Conservation (phyloP, 2,797 vertebrate genomes). For the Lycodopsis pacificus region DNA sequence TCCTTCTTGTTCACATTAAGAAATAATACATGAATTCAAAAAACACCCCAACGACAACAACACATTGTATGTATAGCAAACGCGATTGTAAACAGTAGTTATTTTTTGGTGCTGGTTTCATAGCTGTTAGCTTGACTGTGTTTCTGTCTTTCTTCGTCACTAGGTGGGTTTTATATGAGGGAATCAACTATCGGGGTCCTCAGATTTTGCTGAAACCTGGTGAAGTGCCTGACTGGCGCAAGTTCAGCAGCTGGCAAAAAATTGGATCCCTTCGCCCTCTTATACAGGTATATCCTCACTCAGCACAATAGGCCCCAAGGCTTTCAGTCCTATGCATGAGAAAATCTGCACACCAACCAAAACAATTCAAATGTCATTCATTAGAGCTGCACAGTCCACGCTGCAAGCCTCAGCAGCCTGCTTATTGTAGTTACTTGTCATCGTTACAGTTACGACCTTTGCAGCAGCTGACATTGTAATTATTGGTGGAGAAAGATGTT, state of each 20-base stretch:
- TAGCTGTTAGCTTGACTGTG: neutral
- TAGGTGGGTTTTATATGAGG: conserved; percentile 94
- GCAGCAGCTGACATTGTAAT: neutral
- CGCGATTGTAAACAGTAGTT: neutral
- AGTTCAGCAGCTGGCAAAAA: conserved; percentile 84
- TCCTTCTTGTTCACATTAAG: no score
- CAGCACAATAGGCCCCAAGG: neutral
- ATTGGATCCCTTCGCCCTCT: conserved; percentile 94
- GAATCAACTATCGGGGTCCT: conserved; percentile 89
- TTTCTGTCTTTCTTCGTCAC: conserved; percentile 23
- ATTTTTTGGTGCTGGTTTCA: no score
- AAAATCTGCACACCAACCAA: neutral
- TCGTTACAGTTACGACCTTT: neutral
- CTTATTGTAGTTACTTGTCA: neutral
- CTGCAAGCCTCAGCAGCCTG: neutral
- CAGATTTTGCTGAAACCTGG: conserved; percentile 90
- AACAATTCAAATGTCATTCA: neutral
- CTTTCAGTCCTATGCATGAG: neutral
- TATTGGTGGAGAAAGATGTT: neutral
- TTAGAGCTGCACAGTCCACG: neutral
- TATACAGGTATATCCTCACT: conserved; percentile 84
- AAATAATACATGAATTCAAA: no score
- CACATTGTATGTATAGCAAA: neutral
- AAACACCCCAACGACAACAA: neutral
- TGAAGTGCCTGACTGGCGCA: conserved; percentile 87